A percentile compares a stretch with the other conserved stretches of the same genome.
Evolutionary conservation across 2,113 vertebrate species (phyloP).

Genomic region (Dicerorhinus sumatrensis): DNA sequence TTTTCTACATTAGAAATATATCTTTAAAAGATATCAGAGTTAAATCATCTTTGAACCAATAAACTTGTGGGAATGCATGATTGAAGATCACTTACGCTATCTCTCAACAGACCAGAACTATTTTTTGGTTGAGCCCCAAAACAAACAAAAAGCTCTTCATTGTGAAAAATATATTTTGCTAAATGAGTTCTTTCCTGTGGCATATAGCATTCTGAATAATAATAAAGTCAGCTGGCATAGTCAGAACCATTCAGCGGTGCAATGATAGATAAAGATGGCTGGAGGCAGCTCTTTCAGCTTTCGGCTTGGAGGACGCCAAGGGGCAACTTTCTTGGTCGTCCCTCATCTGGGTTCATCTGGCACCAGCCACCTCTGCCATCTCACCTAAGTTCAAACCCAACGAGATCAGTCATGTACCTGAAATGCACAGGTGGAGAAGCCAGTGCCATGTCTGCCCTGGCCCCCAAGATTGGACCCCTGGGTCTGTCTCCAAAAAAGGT

Average conservation of each 20-base stretch:
- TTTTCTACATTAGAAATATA: neutral
- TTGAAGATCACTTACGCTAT: neutral
- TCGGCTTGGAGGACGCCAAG: neutral
- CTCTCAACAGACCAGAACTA: neutral
- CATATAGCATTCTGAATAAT: neutral
- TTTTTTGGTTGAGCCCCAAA: neutral
- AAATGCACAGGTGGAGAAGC: neutral
- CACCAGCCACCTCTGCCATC: neutral
- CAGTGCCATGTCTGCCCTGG: neutral
- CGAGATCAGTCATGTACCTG: neutral
- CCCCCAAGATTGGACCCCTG: neutral
- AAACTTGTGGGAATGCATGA: neutral
- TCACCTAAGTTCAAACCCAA: neutral
- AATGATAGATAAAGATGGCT: neutral
- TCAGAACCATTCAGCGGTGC: neutral
- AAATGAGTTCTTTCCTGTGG: neutral
- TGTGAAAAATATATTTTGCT: neutral
- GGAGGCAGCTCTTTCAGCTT: neutral
- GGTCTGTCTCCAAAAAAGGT: neutral
- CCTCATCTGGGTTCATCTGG: neutral
- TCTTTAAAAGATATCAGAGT: neutral
- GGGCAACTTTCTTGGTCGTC: neutral
- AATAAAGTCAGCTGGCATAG: neutral
- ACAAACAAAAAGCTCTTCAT: slow-evolving; percentile 45
- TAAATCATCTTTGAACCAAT: neutral